Base-by-base conservation (phyloP, 2,797 vertebrate species). In the Parauchenoglanis punctatus region DNA sequence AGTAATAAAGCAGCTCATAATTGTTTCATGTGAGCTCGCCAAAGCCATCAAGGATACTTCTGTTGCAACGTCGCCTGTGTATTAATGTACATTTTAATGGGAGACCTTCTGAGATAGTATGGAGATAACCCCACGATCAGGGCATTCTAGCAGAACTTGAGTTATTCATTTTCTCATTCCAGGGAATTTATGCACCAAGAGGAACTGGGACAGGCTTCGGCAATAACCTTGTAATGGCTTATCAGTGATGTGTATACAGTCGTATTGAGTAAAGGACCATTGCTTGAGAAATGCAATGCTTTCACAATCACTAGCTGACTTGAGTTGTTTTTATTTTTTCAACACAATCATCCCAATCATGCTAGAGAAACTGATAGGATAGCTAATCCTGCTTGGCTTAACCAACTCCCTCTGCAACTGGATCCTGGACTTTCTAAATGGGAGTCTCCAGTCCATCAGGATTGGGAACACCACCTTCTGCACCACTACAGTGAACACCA, bases 11-110 rank as follows among this genome's bases (percentile, higher is more conserved):
- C 94, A 90, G 92, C 91, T 92, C 90, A 90, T 90, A 92, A 93
- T 94, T 91, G 93, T 93, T 92, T 87, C 77, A 90, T 91, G 91
- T 94, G 92, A 94, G 94, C 94, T 95, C 95, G 92, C 90, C 92
- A 89, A 91, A 86, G 82, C 84, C 88, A 84, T 85, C 89, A 85
- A 87, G 85, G 89, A 88, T 87, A 86, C 59, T 86, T 92, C 80
- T 91, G 91, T 85, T 88, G 84, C 91, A 56, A 83, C 35, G 18
- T 23, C 10, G 78, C 77, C 40, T 17, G 78, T 40, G 81, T 90
- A 86, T 90, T 87, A 80, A 88, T 73, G 88, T 81, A 85, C 89
- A 87, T 89, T 86, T 90, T 91, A 88, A 90, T 91, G 85, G 70
- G 86, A 86, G 86, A 85, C 81, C 87, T 87, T 89, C 84, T 54